Percentiles rank a stretch among this genome's conserved stretches.
Evolutionary conservation across 2,113 vertebrate genomes (phyloP).

Genomic region (Circaetus cinerascens): DNA sequence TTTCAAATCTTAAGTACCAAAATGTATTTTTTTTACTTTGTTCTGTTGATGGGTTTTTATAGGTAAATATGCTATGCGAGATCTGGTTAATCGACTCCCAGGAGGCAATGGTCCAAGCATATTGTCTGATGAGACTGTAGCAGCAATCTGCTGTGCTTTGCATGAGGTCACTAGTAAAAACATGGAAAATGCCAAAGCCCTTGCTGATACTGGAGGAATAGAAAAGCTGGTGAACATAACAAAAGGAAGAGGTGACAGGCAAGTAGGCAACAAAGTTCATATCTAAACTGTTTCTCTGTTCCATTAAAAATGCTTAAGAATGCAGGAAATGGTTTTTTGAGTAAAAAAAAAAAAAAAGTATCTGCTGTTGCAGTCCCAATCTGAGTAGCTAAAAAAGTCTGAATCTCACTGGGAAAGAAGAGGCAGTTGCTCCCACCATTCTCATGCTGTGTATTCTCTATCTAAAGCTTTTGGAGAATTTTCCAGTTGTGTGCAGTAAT

Average conservation of each 20-base stretch:
- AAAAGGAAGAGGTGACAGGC: slow-evolving; percentile 94
- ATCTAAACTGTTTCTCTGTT: neutral
- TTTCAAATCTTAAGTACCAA: neutral
- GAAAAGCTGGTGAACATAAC: slow-evolving; percentile 98
- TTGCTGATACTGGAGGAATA: slow-evolving; percentile 93
- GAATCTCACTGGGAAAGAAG: neutral
- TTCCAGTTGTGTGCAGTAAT: neutral
- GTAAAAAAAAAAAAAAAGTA: neutral
- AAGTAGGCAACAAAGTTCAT: slow-evolving; percentile 8
- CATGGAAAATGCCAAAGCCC: slow-evolving; percentile 98
- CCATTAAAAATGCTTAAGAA: neutral
- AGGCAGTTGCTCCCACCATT: rapidly evolving
- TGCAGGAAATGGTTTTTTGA: neutral
- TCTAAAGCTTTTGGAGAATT: neutral
- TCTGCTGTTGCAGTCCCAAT: neutral
- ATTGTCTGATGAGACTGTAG: slow-evolving; percentile 91
- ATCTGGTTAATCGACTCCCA: slow-evolving; percentile 93
- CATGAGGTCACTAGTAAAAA: slow-evolving; percentile 98
- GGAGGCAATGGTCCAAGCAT: slow-evolving; percentile 83
- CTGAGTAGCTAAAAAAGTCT: neutral
- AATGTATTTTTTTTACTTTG: neutral
- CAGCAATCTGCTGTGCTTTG: slow-evolving; percentile 94
- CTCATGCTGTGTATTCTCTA: neutral
- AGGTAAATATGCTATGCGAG: slow-evolving; percentile 98
- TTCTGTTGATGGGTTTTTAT: neutral